Evolutionary conservation across 2,888 invertebrate species (phyloP), one percentile per base, ranked within the genome.

Genomic region (Amphimallon solstitiale): DNA sequence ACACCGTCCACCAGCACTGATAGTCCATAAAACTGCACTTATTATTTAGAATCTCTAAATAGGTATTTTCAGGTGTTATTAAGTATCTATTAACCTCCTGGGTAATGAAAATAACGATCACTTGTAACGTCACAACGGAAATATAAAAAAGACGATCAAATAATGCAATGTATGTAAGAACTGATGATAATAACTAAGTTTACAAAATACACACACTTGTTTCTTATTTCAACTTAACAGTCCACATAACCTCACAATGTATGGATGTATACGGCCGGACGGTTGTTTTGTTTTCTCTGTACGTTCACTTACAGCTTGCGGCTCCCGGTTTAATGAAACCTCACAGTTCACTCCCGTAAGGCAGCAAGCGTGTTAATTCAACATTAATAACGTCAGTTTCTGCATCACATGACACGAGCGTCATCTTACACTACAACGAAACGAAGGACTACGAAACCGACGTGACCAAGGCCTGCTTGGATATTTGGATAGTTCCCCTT

Each of bases 321-420:
- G 56, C 49, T 62, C 48, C 61, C 37, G 54, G 48, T 29, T 61
- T 45, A 61, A 61, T 61, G 48, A 61, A 61, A 61, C 61, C 61
- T 29, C 29, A 29, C 29, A 29, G 29, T 29, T 29, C 29, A 29
- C 29, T 56, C 48, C 59, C 62, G 61, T 65, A 23, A 43, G 56
- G 40, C 23, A 23, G 40, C 66, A 61, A 59, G 63, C 68, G 65
- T 63, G 68, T 66, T 59, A 70, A 68, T 67, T 59, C 29, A 62
- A 68, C 68, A 70, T 69, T 70, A 70, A 70, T 69, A 69, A 68
- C 68, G 65, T 19, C 62, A 37, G 15, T 21, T 48, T 45, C 46
- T 49, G 29, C 29, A 29, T 46, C 52, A 52, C 52, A 38, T 43
- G 56, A 56, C 40, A 23, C 43, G 43, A 43, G 29, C 56, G 56